Evolutionary conservation across 2,113 vertebrate species (phyloP).

Genomic region (Anguilla japonica): DNA sequence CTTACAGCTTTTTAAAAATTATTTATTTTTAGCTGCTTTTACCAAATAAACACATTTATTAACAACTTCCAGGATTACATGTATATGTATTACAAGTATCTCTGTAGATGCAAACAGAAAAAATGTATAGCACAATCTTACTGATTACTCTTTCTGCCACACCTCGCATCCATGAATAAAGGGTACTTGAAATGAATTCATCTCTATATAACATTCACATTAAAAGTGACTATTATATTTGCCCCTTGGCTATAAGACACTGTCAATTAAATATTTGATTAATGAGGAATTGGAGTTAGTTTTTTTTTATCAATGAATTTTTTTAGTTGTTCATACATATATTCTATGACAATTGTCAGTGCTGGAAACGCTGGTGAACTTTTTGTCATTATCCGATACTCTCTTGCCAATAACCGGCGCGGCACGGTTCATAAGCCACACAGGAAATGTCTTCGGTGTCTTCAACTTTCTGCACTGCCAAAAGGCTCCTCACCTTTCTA

Average conservation of each 20-base stretch:
- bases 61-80: too few species aligned
- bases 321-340: constrained; percentile 10
- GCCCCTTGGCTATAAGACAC: neutral
- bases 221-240: neutral
- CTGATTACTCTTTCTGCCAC: neutral
- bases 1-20: too few species aligned
- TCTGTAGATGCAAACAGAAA: neutral
- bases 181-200: neutral
- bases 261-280: neutral
- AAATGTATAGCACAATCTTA: neutral
- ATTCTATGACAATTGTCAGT: neutral
- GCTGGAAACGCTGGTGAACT: constrained; percentile 21
- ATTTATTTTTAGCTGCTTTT: too few species aligned
- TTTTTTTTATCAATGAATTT: neutral
- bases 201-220: neutral
- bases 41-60: too few species aligned
- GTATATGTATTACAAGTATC: too few species aligned
- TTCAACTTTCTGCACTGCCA: constrained; percentile 46
- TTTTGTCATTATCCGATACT: constrained; percentile 20
- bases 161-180: neutral
- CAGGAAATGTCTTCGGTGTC: constrained; percentile 38
- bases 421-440: constrained; percentile 27
- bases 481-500: constrained; percentile 56
- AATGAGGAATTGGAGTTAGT: neutral
- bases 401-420: constrained; percentile 9